phyloP scores from a whole-genome alignment of 1,140 invertebrate species.

The Laupala kohalensis region DNA sequence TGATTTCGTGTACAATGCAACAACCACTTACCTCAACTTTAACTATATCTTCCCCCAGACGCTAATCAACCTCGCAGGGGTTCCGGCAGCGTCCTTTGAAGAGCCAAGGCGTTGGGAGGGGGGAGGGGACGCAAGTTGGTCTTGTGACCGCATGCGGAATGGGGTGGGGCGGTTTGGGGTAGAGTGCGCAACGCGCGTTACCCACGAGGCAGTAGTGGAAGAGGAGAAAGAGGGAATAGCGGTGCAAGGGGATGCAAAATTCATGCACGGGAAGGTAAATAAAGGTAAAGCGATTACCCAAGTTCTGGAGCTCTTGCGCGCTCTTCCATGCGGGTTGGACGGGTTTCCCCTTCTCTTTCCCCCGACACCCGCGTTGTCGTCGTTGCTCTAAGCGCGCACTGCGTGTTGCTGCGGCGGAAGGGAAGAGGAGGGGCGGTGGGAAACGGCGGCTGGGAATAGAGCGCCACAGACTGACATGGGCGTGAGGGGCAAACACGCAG shows the following conservation, averaged over 20 bases:
- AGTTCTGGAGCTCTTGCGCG: neutral
- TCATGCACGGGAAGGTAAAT: neutral
- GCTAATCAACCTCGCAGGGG: neutral
- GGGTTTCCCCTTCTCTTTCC: too few relatives aligned
- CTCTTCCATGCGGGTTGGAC: neutral
- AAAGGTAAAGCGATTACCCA: neutral
- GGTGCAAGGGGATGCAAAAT: neutral
- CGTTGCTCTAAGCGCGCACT: neutral
- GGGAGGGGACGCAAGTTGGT: too few relatives aligned
- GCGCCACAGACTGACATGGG: too few relatives aligned
- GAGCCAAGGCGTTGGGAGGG: neutral
- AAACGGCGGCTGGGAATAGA: neutral
- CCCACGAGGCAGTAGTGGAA: too few relatives aligned
- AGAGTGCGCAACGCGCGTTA: neutral
- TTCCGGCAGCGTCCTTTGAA: too few relatives aligned
- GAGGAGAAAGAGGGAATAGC: neutral
- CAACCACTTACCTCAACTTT: too few relatives aligned
- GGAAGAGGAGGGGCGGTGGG: neutral
- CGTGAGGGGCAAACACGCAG: too few relatives aligned
- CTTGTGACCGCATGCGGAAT: too few relatives aligned
- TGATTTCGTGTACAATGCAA: too few relatives aligned
- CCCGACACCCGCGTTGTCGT: too few relatives aligned
- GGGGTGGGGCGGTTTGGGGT: neutral
- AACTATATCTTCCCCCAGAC: too few relatives aligned
- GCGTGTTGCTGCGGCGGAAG: too few relatives aligned